Conservation (phyloP, 2,797 vertebrate species). For the Limosa lapponica region DNA sequence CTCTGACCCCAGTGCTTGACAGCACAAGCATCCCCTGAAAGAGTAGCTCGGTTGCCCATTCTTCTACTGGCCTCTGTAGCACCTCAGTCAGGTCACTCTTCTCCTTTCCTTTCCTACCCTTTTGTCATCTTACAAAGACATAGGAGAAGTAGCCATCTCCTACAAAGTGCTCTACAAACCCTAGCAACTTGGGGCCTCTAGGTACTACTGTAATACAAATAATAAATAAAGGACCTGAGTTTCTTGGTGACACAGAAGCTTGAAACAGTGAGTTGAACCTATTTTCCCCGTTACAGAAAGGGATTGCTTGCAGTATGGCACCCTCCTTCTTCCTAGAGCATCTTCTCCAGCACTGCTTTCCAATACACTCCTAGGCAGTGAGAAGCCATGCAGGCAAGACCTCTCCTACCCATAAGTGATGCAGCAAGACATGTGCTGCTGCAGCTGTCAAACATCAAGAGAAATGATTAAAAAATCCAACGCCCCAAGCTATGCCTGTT, state of each 20-base stretch:
- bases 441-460: background rate
- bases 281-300: rapidly evolving
- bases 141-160: background rate
- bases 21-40: rapidly evolving
- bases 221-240: background rate
- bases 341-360: background rate
- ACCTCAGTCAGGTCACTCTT: background rate
- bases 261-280: background rate
- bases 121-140: background rate
- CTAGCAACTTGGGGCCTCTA: slow-evolving; percentile 26
- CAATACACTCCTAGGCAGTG: rapidly evolving
- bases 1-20: background rate
- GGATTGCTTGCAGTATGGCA: background rate
- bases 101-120: background rate
- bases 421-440: background rate
- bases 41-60: background rate
- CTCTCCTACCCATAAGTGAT: background rate
- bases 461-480: background rate
- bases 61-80: background rate
- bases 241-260: background rate
- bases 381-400: background rate
- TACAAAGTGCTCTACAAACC: background rate
- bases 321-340: background rate
- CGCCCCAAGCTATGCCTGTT: rapidly evolving
- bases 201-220: slow-evolving; percentile 42